Base-by-base conservation (phyloP, 2,888 invertebrate genomes). In the Stictocephala bisonia region DNA sequence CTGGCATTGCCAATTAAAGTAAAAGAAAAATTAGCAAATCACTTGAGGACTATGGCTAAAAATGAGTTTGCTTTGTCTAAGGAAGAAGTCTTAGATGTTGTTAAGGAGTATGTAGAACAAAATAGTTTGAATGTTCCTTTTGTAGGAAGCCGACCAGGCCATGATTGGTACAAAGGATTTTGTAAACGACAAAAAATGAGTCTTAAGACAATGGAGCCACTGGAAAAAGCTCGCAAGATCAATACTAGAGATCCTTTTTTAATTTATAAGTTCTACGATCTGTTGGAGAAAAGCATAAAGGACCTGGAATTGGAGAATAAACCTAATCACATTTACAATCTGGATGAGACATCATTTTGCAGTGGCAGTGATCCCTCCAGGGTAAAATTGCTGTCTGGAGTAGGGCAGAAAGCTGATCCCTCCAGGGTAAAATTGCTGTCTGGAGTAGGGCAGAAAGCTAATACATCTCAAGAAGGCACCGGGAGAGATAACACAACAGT, bases 361-460 rank as follows among this genome's bases (percentile, higher is more conserved):
- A 7, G n/a, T n/a, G 66, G 75, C 67, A 7, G 66, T 64, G 80
- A 80, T 71, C 70, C 67, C 15, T n/a, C 70, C 27, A 15, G 35
- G 29, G 22, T 26, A 76, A 77, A 74, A 51, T 73, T 44, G 74
- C 72, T 56, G 70, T 86, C 86, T 9, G 15, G 41, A 68, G 68
- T 44, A 50, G 71, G 73, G 18, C 29, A 51, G 50, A 50, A 75
- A 31, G 35, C 68, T 64, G 80, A 80, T 71, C 70, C 67, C 15
- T n/a, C 70, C 27, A 15, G 35, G 29, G 22, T 26, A 76, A 77
- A 74, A 51, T 73, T 44, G 74, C 72, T 56, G 70, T 86, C 86
- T 9, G 15, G 41, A 68, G 68, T 44, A 50, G 71, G 73, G 18
- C 29, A 51, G 50, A 50, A 75, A 31, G 35, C 56, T 22, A 24